Percentiles rank a stretch among this genome's conserved stretches.
Conservation (phyloP, 2,113 vertebrate genomes). For the Nesogale talazaci region DNA sequence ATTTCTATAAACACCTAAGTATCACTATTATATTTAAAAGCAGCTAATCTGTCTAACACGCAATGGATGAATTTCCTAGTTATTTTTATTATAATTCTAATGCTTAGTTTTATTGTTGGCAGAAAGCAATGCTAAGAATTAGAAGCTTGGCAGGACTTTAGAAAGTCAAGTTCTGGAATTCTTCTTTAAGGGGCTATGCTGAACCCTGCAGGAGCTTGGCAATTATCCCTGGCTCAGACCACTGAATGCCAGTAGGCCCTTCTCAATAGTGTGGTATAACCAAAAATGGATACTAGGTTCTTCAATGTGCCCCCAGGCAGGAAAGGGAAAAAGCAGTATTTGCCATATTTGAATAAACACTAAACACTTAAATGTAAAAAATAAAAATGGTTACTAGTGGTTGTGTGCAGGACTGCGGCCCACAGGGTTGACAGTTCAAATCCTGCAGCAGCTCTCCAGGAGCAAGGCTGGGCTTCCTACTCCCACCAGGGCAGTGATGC, state of each 20-base stretch:
- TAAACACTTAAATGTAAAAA: constrained; percentile 46
- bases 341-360: not conserved
- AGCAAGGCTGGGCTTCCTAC: too few relatives aligned
- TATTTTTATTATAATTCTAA: constrained; percentile 38
- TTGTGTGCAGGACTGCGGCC: too few relatives aligned
- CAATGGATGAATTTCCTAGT: not conserved
- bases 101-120: constrained; percentile 20
- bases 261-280: not conserved
- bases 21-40: constrained; percentile 34
- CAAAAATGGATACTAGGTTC: constrained; percentile 1
- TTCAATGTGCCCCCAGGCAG: not conserved
- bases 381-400: constrained; percentile 10
- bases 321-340: not conserved
- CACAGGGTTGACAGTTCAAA: too few relatives aligned
- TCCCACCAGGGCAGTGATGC: too few relatives aligned
- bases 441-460: too few relatives aligned
- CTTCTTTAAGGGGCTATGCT: not conserved
- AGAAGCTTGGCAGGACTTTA: constrained; percentile 25
- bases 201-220: not conserved
- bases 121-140: constrained; percentile 42
- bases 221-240: constrained; percentile 27
- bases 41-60: not conserved
- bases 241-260: not conserved
- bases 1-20: not conserved
- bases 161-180: constrained; percentile 40